A percentile compares a stretch with the other conserved stretches of the same genome.
Conservation (phyloP, 2,888 invertebrate species). For the Brachyopa scutellaris region DNA sequence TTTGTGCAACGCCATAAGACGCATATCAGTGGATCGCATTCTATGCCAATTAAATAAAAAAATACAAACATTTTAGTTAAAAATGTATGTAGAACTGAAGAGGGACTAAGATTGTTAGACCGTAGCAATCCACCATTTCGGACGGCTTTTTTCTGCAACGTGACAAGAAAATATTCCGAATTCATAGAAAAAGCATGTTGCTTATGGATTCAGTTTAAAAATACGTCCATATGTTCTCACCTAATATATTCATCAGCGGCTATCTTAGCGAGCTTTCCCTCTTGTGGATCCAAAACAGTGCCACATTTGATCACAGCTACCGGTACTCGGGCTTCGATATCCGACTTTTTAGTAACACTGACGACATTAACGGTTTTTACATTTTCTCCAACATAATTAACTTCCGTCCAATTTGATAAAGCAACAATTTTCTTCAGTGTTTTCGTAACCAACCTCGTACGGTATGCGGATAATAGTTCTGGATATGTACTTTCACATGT, state of each 20-base stretch:
- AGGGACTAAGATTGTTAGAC: no score
- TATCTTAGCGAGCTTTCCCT: constrained; percentile 83
- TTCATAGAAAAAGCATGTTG: no score
- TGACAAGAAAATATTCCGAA: no score
- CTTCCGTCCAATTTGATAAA: constrained; percentile 74
- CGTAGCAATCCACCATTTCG: no score
- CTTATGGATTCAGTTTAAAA: no score
- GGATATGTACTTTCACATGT: not conserved
- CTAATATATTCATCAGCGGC: constrained; percentile 74
- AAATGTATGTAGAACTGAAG: not conserved
- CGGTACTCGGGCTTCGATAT: not conserved
- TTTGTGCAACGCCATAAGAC: constrained; percentile 87
- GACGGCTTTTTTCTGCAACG: no score
- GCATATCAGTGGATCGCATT: constrained; percentile 85
- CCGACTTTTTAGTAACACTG: constrained; percentile 18
- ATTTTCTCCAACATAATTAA: constrained; percentile 74
- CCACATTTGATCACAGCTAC: constrained; percentile 83
- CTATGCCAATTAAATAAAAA: constrained; percentile 77
- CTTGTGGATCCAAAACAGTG: constrained; percentile 84
- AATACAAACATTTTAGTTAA: not conserved
- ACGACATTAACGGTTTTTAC: constrained; percentile 73
- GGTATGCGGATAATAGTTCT: constrained; percentile 74
- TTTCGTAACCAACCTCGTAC: constrained; percentile 73
- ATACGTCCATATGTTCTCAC: no score
- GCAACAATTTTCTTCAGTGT: constrained; percentile 75